phyloP scores from a whole-genome alignment of 2,797 vertebrate species.

The Diplodus puntazzo region DNA sequence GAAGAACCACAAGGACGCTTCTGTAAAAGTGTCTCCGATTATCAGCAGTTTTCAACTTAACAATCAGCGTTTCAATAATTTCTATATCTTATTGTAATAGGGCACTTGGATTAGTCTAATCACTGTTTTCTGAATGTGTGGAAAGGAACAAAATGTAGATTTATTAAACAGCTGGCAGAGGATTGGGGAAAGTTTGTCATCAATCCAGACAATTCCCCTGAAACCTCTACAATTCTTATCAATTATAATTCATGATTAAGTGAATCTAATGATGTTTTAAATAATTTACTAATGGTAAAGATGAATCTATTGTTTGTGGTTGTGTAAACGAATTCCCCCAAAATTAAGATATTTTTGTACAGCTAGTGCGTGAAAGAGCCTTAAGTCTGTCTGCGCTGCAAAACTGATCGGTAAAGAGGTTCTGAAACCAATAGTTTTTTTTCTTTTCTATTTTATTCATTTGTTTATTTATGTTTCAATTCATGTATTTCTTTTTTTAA shows the following conservation, averaged over 20 bases:
- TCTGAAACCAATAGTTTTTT: background rate
- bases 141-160: background rate
- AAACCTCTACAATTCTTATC: background rate
- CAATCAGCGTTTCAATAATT: background rate
- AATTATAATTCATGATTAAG: background rate
- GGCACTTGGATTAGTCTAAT: background rate
- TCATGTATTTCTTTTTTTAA: too few relatives aligned
- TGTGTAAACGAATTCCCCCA: background rate
- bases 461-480: too few relatives aligned
- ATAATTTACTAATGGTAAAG: background rate
- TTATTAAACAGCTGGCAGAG: background rate
- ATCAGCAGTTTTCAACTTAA: background rate
- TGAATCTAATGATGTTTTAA: background rate
- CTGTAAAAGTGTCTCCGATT: background rate
- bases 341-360: background rate
- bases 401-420: background rate
- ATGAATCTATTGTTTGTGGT: background rate
- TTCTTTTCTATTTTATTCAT: too few relatives aligned
- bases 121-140: background rate
- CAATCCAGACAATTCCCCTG: background rate
- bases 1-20: background rate
- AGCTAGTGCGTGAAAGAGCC: background rate
- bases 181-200: background rate
- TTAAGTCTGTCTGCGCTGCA: background rate
- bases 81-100: too few relatives aligned